Evolutionary conservation across 2,888 invertebrate genomes (phyloP), one percentile per base, ranked within the genome.

Genomic region (Drosophila basisetae): DNA sequence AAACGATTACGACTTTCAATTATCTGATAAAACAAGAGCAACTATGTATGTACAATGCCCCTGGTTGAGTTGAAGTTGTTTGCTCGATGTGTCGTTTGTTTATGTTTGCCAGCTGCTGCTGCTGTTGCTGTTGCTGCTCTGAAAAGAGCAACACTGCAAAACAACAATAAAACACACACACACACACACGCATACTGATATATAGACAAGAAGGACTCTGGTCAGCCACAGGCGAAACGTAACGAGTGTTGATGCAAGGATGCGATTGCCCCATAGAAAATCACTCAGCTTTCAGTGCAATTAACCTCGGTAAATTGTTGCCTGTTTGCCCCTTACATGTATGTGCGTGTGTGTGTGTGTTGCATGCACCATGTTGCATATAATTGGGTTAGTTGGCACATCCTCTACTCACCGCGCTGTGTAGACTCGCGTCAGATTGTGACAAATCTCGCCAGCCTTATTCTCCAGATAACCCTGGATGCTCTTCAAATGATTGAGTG

Each of bases 381-480:
- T 28, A 43, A 28, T n/a, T 50, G 30, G 50, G 28, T 50, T 50
- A 50, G 50, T 33, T 16, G 25, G 16, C 47, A 25, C 47, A 25
- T 47, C 16, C 47, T 4, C 4, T 37, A 80, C 84, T 68, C 68
- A 92, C 92, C 92, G 92, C 77, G 91, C 92, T 33, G 91, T 91
- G 77, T 92, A 93, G 73, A 84, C 70, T 62, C 90, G 91, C 83
- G 94, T 94, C 93, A 96, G 96, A 95, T 95, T 95, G 84, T 95
- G 94, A 62, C 96, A 96, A 83, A 97, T 96, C 81, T 95, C 94
- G 59, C 95, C 95, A 39, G 96, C 96, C 83, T 96, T 96, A 89
- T 95, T 96, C 85, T 96, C 95, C 74, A 97, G 94, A 92, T 96
- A 96, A 91, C 95, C 96, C 92, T 97, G 97, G 55, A 96, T 95